These are phyloP conservation scores for Aphis gossypii DNA, from an alignment of 1,140 invertebrate species.

Conservation along the genomic window DNA sequence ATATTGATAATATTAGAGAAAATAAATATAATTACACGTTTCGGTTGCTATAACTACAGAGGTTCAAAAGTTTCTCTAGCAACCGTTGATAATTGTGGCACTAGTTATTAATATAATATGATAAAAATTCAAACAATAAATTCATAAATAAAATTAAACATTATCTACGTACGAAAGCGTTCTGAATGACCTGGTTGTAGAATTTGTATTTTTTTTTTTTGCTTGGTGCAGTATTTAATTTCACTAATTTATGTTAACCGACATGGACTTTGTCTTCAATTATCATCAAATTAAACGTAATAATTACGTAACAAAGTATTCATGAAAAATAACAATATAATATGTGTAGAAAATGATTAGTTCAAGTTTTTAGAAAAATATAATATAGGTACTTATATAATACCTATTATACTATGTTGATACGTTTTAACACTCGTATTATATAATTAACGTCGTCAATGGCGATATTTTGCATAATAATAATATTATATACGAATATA, in stretches of 20 bases:
- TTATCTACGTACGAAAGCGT: background rate
- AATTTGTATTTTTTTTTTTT: background rate
- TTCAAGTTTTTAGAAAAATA: background rate
- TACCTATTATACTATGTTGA: background rate
- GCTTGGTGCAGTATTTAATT: background rate
- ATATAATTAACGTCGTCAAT: background rate
- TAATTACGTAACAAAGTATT: background rate
- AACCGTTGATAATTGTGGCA: background rate
- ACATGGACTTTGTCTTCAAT: background rate
- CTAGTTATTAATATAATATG: background rate
- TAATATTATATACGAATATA: background rate
- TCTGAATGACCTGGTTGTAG: background rate
- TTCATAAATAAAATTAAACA: background rate
- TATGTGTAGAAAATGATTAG: background rate
- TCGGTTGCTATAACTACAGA: background rate
- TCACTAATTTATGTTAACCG: background rate
- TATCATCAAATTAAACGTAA: background rate
- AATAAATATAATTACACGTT: background rate
- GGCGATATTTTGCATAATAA: background rate
- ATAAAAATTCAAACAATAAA: background rate
- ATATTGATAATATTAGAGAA: background rate
- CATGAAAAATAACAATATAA: background rate
- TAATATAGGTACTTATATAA: background rate
- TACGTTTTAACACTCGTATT: background rate
- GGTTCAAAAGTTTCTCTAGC: too few species aligned